phyloP scores from a whole-genome alignment of 1,140 invertebrate species.

The Bombus soroeensis region DNA sequence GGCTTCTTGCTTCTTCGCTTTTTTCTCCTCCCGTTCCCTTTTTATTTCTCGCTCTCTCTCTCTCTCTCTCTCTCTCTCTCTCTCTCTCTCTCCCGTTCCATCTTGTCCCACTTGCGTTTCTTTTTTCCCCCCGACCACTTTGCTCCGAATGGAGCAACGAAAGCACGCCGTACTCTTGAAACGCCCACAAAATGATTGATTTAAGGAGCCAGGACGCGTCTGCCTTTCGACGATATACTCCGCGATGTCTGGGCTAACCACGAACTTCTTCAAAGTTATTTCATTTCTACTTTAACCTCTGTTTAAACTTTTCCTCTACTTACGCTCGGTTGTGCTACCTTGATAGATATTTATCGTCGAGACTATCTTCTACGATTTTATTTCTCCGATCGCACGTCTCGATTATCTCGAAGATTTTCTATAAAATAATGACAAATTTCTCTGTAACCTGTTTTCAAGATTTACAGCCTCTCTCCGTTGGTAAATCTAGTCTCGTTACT shows the following conservation, averaged over 20 bases:
- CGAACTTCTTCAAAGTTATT: background rate
- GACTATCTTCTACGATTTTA: background rate
- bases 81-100: constrained; percentile 41
- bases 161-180: constrained; percentile 3
- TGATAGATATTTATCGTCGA: background rate
- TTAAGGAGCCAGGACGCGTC: background rate
- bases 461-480: too few species aligned
- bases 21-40: background rate
- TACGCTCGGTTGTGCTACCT: background rate
- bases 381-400: background rate
- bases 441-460: background rate
- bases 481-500: background rate
- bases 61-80: too few species aligned
- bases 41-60: constrained; percentile 47
- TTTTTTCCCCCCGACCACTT: background rate
- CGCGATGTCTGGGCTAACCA: background rate
- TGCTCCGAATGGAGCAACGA: constrained; percentile 9
- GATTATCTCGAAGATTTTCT: background rate
- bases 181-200: constrained; percentile 36
- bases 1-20: constrained; percentile 70
- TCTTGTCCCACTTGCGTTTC: too few species aligned
- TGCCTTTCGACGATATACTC: background rate
- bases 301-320: background rate
- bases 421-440: background rate
- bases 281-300: too few species aligned